A percentile compares a stretch with the other conserved stretches of the same genome.
phyloP scores from a whole-genome alignment of 2,888 invertebrate species.

The Polydrusus pterygomalis region DNA sequence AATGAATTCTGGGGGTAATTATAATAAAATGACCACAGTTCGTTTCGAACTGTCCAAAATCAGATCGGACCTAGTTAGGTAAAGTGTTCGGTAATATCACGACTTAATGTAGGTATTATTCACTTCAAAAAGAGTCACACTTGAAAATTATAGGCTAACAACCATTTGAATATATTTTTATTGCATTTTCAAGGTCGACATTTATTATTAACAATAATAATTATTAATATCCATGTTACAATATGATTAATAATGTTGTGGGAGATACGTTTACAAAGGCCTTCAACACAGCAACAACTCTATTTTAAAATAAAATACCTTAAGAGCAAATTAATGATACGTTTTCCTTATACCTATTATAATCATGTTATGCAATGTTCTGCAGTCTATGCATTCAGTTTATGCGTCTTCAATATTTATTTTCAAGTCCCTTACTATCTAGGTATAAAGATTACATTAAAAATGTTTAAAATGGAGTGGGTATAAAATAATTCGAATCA shows the following conservation, averaged over 20 bases:
- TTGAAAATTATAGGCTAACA: not conserved
- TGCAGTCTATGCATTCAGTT: not conserved
- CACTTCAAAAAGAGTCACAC: not conserved
- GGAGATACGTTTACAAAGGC: slow-evolving; percentile 5
- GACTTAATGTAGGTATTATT: not conserved
- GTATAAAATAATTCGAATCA: no score
- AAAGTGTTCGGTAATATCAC: no score
- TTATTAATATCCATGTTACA: not conserved
- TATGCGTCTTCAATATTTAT: no score
- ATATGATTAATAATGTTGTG: slow-evolving; percentile 8
- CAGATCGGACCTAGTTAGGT: no score
- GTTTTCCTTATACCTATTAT: not conserved
- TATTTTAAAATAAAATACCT: not conserved
- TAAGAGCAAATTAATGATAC: not conserved
- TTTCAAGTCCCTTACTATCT: no score
- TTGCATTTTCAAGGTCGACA: slow-evolving; percentile 10
- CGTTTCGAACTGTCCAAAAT: no score
- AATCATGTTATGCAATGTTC: not conserved
- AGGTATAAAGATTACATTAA: no score
- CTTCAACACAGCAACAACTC: slow-evolving; percentile 1
- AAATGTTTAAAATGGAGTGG: not conserved
- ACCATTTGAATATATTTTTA: not conserved
- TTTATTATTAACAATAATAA: not conserved
- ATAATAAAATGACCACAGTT: not conserved
- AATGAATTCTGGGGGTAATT: no score